These are phyloP conservation scores for Litocranius walleri DNA, from an alignment of 2,113 vertebrate genomes.

Conservation along the genomic window DNA sequence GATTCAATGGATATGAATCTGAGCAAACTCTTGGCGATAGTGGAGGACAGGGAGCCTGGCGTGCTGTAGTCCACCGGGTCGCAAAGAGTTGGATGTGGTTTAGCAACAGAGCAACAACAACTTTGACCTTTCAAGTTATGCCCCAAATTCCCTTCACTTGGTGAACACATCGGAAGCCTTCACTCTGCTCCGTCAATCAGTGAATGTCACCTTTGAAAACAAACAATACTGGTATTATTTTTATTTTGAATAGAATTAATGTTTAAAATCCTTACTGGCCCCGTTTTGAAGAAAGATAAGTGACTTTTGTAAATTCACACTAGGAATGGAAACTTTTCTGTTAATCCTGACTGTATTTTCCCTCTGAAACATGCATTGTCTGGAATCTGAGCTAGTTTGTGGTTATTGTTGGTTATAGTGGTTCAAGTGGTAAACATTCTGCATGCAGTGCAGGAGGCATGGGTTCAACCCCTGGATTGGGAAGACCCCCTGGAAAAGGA, in stretches of 20 bases:
- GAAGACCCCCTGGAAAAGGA: neutral
- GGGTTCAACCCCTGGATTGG: neutral
- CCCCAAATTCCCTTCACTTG: neutral
- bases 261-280: neutral
- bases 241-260: neutral
- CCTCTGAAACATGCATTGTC: neutral
- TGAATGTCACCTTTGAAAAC: neutral
- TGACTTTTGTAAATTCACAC: neutral
- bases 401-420: neutral
- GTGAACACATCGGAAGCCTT: rapidly evolving
- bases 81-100: neutral
- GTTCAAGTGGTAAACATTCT: neutral
- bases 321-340: rapidly evolving
- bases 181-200: rapidly evolving
- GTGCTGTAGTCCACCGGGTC: neutral
- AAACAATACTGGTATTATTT: neutral
- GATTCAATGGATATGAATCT: neutral
- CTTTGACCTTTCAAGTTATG: neutral
- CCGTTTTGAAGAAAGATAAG: neutral
- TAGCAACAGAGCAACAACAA: neutral
- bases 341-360: neutral
- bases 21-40: neutral
- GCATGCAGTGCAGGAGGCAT: neutral
- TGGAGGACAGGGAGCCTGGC: neutral
- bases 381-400: neutral